phyloP scores from a whole-genome alignment of 1,140 invertebrate species.

The Zaprionus africanus region DNA sequence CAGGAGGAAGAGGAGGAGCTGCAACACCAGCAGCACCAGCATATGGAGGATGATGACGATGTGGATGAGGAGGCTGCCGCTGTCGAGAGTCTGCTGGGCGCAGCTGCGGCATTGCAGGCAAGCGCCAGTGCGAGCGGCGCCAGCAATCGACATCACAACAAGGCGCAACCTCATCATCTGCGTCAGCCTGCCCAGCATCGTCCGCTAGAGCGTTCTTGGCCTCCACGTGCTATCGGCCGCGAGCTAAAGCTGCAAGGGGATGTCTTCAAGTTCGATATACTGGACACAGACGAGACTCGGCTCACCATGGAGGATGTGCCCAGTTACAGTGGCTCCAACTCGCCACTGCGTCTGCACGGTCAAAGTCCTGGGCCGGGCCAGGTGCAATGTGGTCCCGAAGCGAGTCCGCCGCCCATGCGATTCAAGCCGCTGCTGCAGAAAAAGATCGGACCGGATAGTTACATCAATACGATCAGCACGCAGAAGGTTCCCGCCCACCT shows the following conservation, averaged over 20 bases:
- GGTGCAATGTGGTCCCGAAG: slow-evolving; percentile 2
- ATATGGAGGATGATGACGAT: slow-evolving; percentile 56
- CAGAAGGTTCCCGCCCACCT: slow-evolving; percentile 85
- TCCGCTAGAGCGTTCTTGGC: slow-evolving; percentile 87
- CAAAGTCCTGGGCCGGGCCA: slow-evolving; percentile 10
- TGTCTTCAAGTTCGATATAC: slow-evolving; percentile 90
- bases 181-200: slow-evolving; percentile 85
- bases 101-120: slow-evolving; percentile 71
- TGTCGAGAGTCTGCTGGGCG: slow-evolving; percentile 73
- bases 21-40: slow-evolving; percentile 43
- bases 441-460: slow-evolving; percentile 88
- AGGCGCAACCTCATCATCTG: slow-evolving; percentile 74
- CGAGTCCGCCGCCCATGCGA: slow-evolving; percentile 82
- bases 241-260: slow-evolving; percentile 86
- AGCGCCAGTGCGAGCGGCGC: slow-evolving; percentile 31
- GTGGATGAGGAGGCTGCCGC: slow-evolving; percentile 75
- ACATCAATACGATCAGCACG: slow-evolving; percentile 87
- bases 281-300: slow-evolving; percentile 87
- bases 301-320: slow-evolving; percentile 20
- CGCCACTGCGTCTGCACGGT: slow-evolving; percentile 48
- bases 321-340: slow-evolving; percentile 54
- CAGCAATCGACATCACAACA: slow-evolving; percentile 46
- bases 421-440: slow-evolving; percentile 86
- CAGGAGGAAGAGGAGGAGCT: slow-evolving; percentile 37
- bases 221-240: slow-evolving; percentile 81